Percentiles rank a stretch among this genome's conserved stretches.
Evolutionary conservation across 2,113 vertebrate genomes (phyloP).

Genomic region (Semnornis frantzii): DNA sequence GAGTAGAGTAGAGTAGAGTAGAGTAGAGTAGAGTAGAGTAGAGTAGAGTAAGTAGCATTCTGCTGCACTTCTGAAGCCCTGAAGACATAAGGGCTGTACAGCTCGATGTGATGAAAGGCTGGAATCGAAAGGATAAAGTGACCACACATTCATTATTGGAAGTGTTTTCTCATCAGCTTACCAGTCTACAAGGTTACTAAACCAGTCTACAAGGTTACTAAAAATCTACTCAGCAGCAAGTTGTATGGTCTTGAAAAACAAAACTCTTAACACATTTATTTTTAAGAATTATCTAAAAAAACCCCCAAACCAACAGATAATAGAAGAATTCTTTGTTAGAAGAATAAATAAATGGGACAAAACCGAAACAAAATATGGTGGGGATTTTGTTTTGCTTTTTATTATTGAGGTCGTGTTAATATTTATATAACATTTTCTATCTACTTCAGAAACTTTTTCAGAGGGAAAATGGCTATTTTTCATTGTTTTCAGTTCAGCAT

Average conservation of each 20-base stretch:
- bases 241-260: neutral
- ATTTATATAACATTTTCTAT: neutral
- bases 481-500: neutral
- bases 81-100: neutral
- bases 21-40: no score
- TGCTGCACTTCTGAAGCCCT: neutral
- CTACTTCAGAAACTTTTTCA: neutral
- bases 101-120: neutral
- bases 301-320: neutral
- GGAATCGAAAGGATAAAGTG: neutral
- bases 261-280: neutral
- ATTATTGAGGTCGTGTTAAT: no score
- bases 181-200: neutral
- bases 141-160: neutral
- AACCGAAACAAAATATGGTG: neutral
- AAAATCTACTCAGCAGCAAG: neutral
- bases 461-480: neutral
- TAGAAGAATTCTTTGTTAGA: no score
- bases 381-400: no score
- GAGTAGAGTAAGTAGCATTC: neutral
- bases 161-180: neutral
- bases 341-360: neutral
- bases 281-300: neutral
- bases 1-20: no score
- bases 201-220: neutral